Conservation (phyloP, 2,113 vertebrate genomes). For the Cisticola juncidis region DNA sequence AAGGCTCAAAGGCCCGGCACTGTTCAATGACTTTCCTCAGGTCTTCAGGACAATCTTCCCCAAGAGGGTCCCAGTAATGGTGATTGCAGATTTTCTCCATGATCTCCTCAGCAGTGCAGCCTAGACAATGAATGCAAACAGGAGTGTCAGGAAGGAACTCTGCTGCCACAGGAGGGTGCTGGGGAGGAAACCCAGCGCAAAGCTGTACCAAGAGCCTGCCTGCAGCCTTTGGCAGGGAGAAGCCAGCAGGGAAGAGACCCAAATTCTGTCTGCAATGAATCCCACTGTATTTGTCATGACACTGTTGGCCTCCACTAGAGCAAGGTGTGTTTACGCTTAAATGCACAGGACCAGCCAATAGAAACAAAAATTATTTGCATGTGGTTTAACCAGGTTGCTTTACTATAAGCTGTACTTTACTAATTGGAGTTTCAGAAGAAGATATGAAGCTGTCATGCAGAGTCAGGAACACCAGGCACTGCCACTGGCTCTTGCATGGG, state of each 20-base stretch:
- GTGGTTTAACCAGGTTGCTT: background rate
- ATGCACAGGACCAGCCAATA: background rate
- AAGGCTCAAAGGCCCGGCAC: slow-evolving; percentile 72
- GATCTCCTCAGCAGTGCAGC: slow-evolving; percentile 53
- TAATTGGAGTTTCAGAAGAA: background rate
- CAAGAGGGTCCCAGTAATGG: slow-evolving; percentile 63
- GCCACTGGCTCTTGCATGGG: background rate
- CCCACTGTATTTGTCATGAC: rapidly evolving
- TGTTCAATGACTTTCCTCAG: slow-evolving; percentile 70
- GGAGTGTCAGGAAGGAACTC: background rate
- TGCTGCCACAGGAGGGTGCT: background rate
- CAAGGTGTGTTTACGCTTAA: background rate
- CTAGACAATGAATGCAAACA: slow-evolving; percentile 16
- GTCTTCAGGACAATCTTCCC: slow-evolving; percentile 71
- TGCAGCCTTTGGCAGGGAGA: background rate
- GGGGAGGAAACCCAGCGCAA: background rate
- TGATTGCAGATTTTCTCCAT: slow-evolving; percentile 64
- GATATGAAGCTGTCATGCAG: background rate
- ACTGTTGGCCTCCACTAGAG: background rate
- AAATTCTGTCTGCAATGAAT: background rate
- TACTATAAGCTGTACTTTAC: background rate
- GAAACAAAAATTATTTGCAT: background rate
- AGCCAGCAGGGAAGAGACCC: background rate
- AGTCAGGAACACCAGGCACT: background rate
- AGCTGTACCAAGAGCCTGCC: background rate